Evolutionary conservation across 2,888 invertebrate genomes (phyloP).

Genomic region (Piscicola geometra): DNA sequence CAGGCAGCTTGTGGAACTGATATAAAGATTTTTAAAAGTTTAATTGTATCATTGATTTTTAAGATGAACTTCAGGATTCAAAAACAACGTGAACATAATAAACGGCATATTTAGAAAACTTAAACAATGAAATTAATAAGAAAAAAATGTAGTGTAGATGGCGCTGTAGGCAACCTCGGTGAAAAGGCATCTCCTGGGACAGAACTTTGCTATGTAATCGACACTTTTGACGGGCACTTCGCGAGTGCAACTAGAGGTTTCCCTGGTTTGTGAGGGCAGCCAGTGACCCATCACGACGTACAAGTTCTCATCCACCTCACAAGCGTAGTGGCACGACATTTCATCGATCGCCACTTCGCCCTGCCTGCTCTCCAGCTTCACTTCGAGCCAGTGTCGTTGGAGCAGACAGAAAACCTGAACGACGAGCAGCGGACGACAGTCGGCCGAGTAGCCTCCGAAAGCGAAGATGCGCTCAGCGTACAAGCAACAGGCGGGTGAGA

Average conservation of each 20-base stretch:
- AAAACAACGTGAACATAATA: too few species aligned
- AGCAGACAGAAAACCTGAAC: slow-evolving; percentile 40
- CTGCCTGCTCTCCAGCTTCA: slow-evolving; percentile 24
- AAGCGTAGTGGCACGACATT: slow-evolving; percentile 41
- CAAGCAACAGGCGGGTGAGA: slow-evolving; percentile 40
- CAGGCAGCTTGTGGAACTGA: slow-evolving; percentile 27
- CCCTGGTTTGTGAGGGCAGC: not conserved
- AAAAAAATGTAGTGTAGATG: not conserved
- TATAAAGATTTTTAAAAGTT: not conserved
- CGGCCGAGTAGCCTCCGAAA: slow-evolving; percentile 42
- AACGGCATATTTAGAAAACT: too few species aligned
- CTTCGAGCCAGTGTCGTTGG: slow-evolving; percentile 40
- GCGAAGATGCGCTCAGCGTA: slow-evolving; percentile 39
- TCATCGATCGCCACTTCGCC: not conserved
- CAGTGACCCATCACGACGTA: slow-evolving; percentile 41
- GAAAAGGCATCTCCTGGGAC: slow-evolving; percentile 36
- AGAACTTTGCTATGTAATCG: slow-evolving; percentile 40
- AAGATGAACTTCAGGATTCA: not conserved
- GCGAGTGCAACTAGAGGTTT: slow-evolving; percentile 37
- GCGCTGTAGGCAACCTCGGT: slow-evolving; percentile 14
- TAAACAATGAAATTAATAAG: not conserved
- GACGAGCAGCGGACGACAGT: slow-evolving; percentile 38
- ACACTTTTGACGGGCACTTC: slow-evolving; percentile 33
- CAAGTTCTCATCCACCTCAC: slow-evolving; percentile 35
- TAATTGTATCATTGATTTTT: not conserved